Evolutionary conservation across 2,888 invertebrate species (phyloP), one percentile per base, ranked within the genome.

Genomic region (Oscheius myriophilus): DNA sequence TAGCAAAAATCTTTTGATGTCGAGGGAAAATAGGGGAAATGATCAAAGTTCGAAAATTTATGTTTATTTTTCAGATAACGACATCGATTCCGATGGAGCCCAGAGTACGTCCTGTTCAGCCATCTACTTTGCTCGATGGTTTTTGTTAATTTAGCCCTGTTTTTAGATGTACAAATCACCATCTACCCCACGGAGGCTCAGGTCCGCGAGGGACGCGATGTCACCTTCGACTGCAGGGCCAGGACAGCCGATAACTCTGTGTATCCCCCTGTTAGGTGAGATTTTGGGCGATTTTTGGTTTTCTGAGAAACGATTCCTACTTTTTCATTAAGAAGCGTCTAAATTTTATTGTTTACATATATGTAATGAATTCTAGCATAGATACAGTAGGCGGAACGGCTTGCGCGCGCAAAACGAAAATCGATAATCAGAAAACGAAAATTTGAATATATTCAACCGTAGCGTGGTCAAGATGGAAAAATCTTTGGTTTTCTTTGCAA

Each of bases 141-240:
- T 18, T 45, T 54, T 61, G 7, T 7, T 42, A 6, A 61, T 26
- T 55, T 39, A 62, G 6, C 59, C n/a, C n/a, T n/a, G n/a, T 65
- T 25, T 80, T 67, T 61, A 76, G 84, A 85, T 65, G 76, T 85
- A 43, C 84, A 84, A 55, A 84, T 85, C 67, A 84, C 84, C 43
- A 80, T 86, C 43, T 82, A 82, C 69, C 86, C 86, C 45, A 75
- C 77, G n/a, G 80, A 84, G 59, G 73, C 80, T 49, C 77, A 75
- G 23, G 79, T 84, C 16, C 74, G 82, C 11, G 86, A 84, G 45
- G 86, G 86, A 23, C 77, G 77, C 21, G 84, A 86, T 52, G 85
- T 82, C 49, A 74, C 79, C 3, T 83, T 86, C 66, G 83, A 86
- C 58, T 86, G 86, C 70, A 78, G 86, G 26, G 86, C 85, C 9